Evolutionary conservation across 2,888 invertebrate genomes (phyloP).

Genomic region (Laspeyria flexula): DNA sequence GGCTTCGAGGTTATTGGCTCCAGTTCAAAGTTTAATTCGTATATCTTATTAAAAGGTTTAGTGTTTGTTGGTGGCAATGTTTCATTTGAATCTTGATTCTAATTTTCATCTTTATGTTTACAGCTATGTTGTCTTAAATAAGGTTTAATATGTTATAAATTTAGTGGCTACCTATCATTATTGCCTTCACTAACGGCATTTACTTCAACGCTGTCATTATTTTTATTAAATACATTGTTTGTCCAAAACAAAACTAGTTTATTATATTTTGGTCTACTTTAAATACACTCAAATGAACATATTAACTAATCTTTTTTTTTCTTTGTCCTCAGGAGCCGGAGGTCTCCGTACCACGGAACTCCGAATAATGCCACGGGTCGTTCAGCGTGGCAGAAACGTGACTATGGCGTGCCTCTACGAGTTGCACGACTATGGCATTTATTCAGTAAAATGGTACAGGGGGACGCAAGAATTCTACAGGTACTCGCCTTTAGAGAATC

Average conservation of each 20-base stretch:
- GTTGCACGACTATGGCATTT: conserved; percentile 90
- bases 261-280: no score
- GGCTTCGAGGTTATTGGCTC: conserved; percentile 26
- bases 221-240: no score
- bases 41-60: conserved; percentile 4
- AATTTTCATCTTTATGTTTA: neutral
- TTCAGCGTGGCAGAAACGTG: conserved; percentile 89
- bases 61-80: neutral
- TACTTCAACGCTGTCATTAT: no score
- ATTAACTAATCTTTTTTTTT: neutral
- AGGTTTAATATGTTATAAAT: no score
- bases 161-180: no score
- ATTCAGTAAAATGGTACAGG: conserved; percentile 95
- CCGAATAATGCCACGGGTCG: conserved; percentile 89
- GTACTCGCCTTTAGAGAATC: conserved; percentile 91
- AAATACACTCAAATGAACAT: no score
- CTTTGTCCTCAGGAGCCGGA: conserved; percentile 82
- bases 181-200: no score
- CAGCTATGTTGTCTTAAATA: neutral
- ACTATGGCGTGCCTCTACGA: conserved; percentile 92
- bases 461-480: conserved; percentile 94
- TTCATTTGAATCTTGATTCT: no score
- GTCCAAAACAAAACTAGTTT: no score
- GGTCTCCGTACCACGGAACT: conserved; percentile 91
- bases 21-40: conserved; percentile 24